Conservation (phyloP, 2,113 vertebrate genomes). For the Microtus richardsoni region DNA sequence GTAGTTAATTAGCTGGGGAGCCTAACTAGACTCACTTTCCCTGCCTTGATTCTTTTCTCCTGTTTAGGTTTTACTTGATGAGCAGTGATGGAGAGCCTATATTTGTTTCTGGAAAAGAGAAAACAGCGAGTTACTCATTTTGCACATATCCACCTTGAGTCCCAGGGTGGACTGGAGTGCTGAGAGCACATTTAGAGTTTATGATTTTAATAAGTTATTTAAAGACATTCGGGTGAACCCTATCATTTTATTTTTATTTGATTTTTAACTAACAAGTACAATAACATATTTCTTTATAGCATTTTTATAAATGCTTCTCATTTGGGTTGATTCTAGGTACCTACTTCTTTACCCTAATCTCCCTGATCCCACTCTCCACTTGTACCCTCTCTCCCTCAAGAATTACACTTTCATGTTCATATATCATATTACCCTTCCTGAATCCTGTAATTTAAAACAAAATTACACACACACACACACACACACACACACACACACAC, state of each 20-base stretch:
- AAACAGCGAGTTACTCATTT: not conserved
- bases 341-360: not conserved
- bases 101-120: constrained; percentile 15
- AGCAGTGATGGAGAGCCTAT: not conserved
- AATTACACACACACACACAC: no score
- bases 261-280: not conserved
- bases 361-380: not conserved
- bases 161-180: not conserved
- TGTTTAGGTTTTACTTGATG: not conserved
- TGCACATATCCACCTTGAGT: not conserved
- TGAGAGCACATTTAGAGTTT: not conserved
- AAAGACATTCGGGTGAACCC: not conserved
- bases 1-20: not conserved
- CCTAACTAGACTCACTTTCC: not conserved
- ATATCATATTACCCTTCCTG: not conserved
- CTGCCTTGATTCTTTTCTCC: not conserved
- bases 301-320: not conserved
- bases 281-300: not conserved
- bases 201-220: not conserved
- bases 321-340: not conserved
- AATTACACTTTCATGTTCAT: not conserved
- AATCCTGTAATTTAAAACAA: not conserved
- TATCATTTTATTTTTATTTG: not conserved
- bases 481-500: no score
- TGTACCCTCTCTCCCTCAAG: not conserved